These are phyloP conservation scores for Steatornis caripensis DNA, from an alignment of 2,113 vertebrate species.

Conservation along the genomic window DNA sequence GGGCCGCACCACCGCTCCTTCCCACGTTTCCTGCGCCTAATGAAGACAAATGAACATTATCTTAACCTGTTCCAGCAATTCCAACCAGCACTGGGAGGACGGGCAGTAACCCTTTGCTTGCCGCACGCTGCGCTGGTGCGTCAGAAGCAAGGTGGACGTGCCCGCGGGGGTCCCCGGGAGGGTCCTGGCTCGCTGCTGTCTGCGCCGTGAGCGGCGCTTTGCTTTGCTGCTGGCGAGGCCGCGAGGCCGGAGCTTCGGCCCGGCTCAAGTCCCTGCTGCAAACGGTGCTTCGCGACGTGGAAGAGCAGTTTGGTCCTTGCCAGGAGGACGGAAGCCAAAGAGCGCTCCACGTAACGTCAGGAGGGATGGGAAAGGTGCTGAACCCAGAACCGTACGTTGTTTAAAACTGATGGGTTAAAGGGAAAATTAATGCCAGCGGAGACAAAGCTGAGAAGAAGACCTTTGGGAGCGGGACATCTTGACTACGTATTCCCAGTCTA, in stretches of 20 bases:
- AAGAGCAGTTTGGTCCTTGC: background rate
- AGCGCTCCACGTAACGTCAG: fast-evolving
- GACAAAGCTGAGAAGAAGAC: background rate
- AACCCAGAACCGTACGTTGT: background rate
- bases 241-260: background rate
- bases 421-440: background rate
- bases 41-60: background rate
- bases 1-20: background rate
- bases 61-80: background rate
- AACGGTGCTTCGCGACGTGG: background rate
- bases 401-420: background rate
- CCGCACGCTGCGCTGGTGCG: background rate
- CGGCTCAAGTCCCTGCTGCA: background rate
- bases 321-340: no score
- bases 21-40: background rate
- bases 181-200: background rate
- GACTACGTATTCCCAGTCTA: fast-evolving
- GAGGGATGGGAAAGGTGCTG: background rate
- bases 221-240: no score
- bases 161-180: fast-evolving
- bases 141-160: background rate
- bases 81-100: background rate
- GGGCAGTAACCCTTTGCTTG: background rate
- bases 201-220: fast-evolving
- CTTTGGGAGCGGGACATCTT: background rate